A percentile compares a stretch with the other conserved stretches of the same genome.
Conservation (phyloP, 2,797 vertebrate species). For the Pantherophis alleghaniensis region DNA sequence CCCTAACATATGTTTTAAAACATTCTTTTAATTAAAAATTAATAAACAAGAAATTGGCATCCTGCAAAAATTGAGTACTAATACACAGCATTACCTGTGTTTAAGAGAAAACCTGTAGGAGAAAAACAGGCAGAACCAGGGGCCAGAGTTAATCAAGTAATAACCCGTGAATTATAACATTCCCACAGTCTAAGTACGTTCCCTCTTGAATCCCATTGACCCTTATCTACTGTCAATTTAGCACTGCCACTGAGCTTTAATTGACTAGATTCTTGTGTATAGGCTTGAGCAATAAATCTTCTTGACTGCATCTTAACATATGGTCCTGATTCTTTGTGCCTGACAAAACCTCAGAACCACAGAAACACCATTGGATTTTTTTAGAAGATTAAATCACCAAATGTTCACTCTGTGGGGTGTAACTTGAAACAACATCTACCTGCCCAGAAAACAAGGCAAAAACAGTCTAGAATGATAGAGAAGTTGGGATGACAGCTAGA, state of each 20-base stretch:
- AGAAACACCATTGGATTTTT: not conserved
- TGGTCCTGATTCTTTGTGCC: not conserved
- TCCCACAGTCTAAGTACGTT: not conserved
- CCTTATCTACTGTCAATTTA: not conserved
- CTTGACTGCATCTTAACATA: not conserved
- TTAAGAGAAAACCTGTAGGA: not conserved
- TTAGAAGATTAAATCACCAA: not conserved
- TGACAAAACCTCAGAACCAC: not conserved
- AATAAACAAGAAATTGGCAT: not conserved
- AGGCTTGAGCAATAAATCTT: not conserved
- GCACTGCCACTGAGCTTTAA: not conserved
- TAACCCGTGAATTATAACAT: not conserved
- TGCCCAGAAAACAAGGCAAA: not conserved
- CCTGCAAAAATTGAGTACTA: not conserved
- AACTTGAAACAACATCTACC: not conserved
- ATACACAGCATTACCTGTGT: not conserved
- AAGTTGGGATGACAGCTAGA: not conserved
- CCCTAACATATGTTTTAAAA: not conserved
- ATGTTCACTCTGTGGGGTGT: not conserved
- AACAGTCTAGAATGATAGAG: not conserved
- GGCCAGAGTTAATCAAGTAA: not conserved
- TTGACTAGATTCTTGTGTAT: not conserved
- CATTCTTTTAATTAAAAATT: not conserved
- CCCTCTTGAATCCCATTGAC: not conserved
- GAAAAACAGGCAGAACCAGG: not conserved